Evolutionary conservation across 2,797 vertebrate species (phyloP).

Genomic region (Etheostoma perlongum): DNA sequence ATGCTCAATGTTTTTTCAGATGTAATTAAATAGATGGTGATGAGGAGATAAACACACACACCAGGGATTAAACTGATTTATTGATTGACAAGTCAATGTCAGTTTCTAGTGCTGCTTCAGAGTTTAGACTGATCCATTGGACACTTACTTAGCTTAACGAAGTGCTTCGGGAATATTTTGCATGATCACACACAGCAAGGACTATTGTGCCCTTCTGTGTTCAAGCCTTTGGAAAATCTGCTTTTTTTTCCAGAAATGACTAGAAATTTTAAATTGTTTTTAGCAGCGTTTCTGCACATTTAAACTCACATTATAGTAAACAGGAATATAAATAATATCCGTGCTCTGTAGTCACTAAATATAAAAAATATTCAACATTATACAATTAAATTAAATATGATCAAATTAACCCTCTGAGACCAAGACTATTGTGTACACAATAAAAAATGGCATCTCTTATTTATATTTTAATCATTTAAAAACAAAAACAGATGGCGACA

Average conservation of each 20-base stretch:
- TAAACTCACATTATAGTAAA: too few species aligned
- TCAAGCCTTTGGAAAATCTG: not conserved
- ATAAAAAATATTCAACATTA: not conserved
- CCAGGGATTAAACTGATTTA: constrained; percentile 51
- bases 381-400: not conserved
- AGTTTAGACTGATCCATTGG: constrained; percentile 41
- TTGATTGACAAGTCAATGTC: constrained; percentile 69
- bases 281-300: constrained; percentile 1
- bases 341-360: not conserved
- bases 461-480: too few species aligned
- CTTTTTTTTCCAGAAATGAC: not conserved
- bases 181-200: not conserved
- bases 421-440: too few species aligned
- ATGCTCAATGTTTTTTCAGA: not conserved
- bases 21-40: not conserved
- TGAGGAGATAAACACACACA: constrained; percentile 10
- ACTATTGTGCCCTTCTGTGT: not conserved
- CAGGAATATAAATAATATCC: not conserved
- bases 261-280: not conserved
- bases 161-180: constrained; percentile 34
- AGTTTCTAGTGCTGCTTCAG: constrained; percentile 61
- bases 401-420: too few species aligned
- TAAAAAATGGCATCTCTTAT: too few species aligned
- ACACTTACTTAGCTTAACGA: constrained; percentile 45
- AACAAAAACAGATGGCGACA: too few species aligned